Percentiles rank a stretch among this genome's conserved stretches.
Conservation (phyloP, 1,140 invertebrate genomes). For the Eumaeus atala region DNA sequence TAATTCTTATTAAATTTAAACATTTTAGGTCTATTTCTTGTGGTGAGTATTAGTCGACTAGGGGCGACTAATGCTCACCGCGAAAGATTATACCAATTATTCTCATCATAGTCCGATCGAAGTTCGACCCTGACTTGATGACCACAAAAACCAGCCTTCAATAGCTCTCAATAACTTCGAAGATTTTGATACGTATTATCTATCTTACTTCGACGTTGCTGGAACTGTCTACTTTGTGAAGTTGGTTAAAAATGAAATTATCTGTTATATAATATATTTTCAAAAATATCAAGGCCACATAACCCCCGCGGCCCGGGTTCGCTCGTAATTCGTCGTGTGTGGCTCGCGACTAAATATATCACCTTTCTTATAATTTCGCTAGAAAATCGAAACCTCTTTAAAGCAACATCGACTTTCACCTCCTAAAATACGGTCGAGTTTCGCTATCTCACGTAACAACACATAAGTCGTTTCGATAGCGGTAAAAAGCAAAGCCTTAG, state of each 20-base stretch:
- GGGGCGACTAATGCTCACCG: too few species aligned
- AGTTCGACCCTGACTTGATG: too few species aligned
- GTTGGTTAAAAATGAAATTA: background rate
- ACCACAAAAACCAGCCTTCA: too few species aligned
- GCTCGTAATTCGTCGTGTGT: conserved; percentile 65
- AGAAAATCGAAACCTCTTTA: background rate
- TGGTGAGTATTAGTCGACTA: too few species aligned
- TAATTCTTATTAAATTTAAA: too few species aligned
- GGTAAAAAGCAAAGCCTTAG: conserved; percentile 50
- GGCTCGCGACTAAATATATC: conserved; percentile 43
- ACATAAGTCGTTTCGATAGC: conserved; percentile 23
- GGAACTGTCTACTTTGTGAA: background rate
- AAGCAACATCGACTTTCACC: conserved; percentile 19
- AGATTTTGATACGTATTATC: too few species aligned
- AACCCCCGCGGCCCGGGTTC: conserved; percentile 40
- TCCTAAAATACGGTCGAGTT: conserved; percentile 18
- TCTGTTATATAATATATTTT: conserved; percentile 6
- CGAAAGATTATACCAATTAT: too few species aligned
- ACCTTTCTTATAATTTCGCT: conserved; percentile 28
- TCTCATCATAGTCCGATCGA: too few species aligned
- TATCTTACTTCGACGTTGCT: too few species aligned
- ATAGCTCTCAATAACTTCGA: too few species aligned
- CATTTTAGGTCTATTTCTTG: too few species aligned
- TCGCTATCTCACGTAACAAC: conserved; percentile 4
- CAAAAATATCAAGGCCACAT: conserved; percentile 49